Percentiles rank a stretch among this genome's conserved stretches.
Evolutionary conservation across 2,888 invertebrate genomes (phyloP).

Genomic region (Spicauda simplicius): DNA sequence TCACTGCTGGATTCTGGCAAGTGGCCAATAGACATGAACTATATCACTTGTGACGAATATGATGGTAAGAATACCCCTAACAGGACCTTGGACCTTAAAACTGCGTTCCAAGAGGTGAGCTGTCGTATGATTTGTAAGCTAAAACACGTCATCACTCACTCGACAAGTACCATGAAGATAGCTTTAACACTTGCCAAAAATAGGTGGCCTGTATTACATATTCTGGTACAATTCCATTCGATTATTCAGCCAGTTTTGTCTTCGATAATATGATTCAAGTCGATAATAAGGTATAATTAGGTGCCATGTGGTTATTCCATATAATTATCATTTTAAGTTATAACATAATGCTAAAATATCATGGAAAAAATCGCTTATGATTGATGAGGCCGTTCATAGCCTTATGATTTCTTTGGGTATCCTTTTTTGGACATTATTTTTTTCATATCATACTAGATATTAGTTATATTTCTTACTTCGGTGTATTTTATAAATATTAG

Average conservation of each 20-base stretch:
- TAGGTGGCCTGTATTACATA: slow-evolving; percentile 14
- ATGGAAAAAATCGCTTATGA: background rate
- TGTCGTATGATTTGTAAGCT: slow-evolving; percentile 26
- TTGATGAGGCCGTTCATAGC: too few species aligned
- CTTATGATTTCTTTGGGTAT: too few species aligned
- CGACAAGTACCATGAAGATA: slow-evolving; percentile 9
- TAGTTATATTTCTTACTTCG: too few species aligned
- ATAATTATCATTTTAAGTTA: too few species aligned
- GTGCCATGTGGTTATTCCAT: too few species aligned
- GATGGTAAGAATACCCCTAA: slow-evolving; percentile 91
- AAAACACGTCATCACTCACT: slow-evolving; percentile 19
- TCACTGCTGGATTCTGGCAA: slow-evolving; percentile 89
- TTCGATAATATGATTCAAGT: background rate
- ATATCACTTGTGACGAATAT: slow-evolving; percentile 91
- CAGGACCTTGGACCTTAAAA: slow-evolving; percentile 88
- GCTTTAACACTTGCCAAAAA: slow-evolving; percentile 22
- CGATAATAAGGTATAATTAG: background rate
- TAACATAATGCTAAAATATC: too few species aligned
- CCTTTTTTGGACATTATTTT: too few species aligned
- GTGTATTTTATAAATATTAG: too few species aligned
- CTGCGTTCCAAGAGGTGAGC: slow-evolving; percentile 87
- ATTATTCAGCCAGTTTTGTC: background rate
- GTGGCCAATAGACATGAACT: slow-evolving; percentile 90
- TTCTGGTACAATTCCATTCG: slow-evolving; percentile 25
- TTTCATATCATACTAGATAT: too few species aligned